Percentiles rank a stretch among this genome's conserved stretches.
Conservation (phyloP, 2,797 vertebrate species). For the Neosilurus hyrtlii region DNA sequence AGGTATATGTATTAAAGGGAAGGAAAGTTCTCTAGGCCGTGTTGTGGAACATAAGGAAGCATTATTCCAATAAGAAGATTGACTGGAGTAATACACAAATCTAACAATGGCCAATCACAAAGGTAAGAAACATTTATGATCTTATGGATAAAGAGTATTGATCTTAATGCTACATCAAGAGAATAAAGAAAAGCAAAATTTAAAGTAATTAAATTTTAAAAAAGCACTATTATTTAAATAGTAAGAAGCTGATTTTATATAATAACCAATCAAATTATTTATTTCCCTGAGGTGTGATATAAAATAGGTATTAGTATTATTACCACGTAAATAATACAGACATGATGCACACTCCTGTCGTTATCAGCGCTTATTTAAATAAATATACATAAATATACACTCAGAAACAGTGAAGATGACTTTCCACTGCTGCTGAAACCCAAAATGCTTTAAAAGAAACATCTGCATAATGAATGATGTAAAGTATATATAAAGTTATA, state of each 20-base stretch:
- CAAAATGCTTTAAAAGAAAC: background rate
- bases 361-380: background rate
- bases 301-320: background rate
- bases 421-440: too few species aligned
- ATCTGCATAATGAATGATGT: constrained; percentile 15
- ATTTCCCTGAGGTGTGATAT: background rate
- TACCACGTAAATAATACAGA: background rate
- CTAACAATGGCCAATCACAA: constrained; percentile 45
- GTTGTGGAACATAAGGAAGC: constrained; percentile 16
- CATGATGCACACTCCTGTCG: background rate
- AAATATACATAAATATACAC: too few species aligned
- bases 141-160: background rate
- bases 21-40: constrained; percentile 8
- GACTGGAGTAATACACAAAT: constrained; percentile 8
- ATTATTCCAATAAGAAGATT: constrained; percentile 10
- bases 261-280: background rate
- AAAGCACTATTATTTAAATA: background rate
- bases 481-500: background rate
- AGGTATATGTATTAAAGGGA: constrained; percentile 29
- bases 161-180: background rate
- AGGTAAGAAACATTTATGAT: constrained; percentile 43
- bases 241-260: background rate
- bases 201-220: background rate
- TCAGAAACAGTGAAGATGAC: too few species aligned
- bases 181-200: background rate